phyloP scores from a whole-genome alignment of 2,797 vertebrate genomes.

The Melanotaenia boesemani region DNA sequence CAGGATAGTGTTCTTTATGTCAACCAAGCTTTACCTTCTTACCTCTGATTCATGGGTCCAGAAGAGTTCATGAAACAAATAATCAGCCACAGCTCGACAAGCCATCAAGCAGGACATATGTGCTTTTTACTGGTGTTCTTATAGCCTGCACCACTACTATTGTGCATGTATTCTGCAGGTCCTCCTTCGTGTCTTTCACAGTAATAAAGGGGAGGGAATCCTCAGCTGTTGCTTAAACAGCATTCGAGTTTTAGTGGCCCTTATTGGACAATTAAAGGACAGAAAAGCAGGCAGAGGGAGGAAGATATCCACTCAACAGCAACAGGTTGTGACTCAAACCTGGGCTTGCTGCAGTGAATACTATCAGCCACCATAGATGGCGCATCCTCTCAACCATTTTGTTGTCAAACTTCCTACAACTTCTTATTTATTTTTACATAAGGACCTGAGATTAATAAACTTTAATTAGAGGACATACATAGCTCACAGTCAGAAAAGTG shows the following conservation, averaged over 20 bases:
- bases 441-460: background rate
- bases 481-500: background rate
- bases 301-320: background rate
- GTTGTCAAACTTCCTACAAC: background rate
- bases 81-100: no score
- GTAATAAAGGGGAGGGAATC: background rate
- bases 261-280: no score
- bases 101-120: background rate
- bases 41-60: background rate
- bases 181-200: background rate
- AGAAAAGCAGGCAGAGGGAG: background rate
- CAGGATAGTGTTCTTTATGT: background rate
- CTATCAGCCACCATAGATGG: no score
- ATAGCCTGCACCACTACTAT: background rate
- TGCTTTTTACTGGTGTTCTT: background rate
- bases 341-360: background rate
- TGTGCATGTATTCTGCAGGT: background rate
- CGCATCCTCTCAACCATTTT: no score
- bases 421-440: background rate
- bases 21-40: background rate
- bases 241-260: background rate
- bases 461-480: background rate
- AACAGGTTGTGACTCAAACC: background rate
- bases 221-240: background rate
- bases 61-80: background rate